A percentile compares a stretch with the other conserved stretches of the same genome.
Conservation (phyloP, 2,888 invertebrate species). For the Tachina fera region DNA sequence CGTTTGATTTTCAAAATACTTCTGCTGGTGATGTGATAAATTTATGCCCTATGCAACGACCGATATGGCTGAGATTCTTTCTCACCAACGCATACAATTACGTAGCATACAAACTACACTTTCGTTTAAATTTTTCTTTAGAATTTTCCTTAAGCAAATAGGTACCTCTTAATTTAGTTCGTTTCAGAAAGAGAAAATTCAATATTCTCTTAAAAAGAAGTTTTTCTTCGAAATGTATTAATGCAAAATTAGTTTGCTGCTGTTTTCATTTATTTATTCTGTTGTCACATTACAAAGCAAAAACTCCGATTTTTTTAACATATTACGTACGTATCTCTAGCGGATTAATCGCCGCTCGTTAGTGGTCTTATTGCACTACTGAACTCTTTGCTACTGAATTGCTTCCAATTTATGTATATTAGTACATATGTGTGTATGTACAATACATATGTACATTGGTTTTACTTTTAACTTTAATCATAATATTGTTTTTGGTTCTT, state of each 20-base stretch:
- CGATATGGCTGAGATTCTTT: conserved; percentile 41
- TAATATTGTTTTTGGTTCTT: conserved; percentile 17
- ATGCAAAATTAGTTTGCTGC: not conserved
- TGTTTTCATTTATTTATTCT: not conserved
- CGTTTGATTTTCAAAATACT: conserved; percentile 55
- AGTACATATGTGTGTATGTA: no score
- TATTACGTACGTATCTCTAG: not conserved
- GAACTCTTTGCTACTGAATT: conserved; percentile 47
- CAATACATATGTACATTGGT: not conserved
- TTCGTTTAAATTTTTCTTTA: conserved; percentile 18
- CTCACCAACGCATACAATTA: conserved; percentile 22
- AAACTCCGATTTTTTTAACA: not conserved
- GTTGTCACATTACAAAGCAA: not conserved
- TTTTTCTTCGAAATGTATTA: conserved; percentile 3
- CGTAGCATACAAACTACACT: conserved; percentile 31
- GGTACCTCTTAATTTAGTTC: not conserved
- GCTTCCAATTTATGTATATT: conserved; percentile 51
- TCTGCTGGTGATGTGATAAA: conserved; percentile 44
- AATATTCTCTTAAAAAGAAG: conserved; percentile 25
- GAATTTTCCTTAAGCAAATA: conserved; percentile 12
- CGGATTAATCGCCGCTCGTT: not conserved
- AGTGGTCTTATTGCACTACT: conserved; percentile 42
- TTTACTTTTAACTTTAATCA: conserved; percentile 40
- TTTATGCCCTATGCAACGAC: conserved; percentile 35
- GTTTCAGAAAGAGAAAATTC: conserved; percentile 16